Percentiles rank a stretch among this genome's conserved stretches.
These are phyloP conservation scores for Tipula confusa DNA, from an alignment of 2,888 invertebrate species.

Conservation along the genomic window DNA sequence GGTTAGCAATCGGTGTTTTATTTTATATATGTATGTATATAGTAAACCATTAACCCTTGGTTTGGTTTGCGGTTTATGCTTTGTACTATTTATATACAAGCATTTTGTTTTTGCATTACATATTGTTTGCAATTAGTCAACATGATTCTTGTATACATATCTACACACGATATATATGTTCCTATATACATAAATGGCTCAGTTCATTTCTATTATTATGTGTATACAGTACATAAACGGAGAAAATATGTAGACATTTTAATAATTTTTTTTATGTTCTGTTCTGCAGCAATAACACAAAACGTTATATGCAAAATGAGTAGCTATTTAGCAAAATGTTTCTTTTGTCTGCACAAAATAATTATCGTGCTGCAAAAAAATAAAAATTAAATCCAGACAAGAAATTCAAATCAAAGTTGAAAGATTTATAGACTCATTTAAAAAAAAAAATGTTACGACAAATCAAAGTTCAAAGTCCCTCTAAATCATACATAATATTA, in stretches of 20 bases:
- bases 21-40: too few species aligned
- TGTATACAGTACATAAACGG: neutral
- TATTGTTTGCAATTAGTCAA: conserved; percentile 1
- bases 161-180: neutral
- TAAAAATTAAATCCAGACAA: neutral
- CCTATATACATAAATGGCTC: neutral
- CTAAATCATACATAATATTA: neutral
- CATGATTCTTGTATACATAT: neutral
- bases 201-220: neutral
- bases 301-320: neutral
- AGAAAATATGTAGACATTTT: neutral
- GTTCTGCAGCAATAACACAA: neutral
- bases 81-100: neutral
- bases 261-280: too few species aligned
- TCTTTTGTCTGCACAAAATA: neutral
- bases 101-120: neutral
- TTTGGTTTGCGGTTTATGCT: neutral
- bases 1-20: neutral
- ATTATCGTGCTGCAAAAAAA: neutral
- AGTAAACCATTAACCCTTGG: neutral
- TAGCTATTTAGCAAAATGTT: neutral
- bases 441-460: neutral
- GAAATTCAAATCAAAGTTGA: neutral
- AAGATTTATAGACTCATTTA: neutral
- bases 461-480: neutral